Conservation (phyloP, 1,140 invertebrate species). For the Gryllus bimaculatus region DNA sequence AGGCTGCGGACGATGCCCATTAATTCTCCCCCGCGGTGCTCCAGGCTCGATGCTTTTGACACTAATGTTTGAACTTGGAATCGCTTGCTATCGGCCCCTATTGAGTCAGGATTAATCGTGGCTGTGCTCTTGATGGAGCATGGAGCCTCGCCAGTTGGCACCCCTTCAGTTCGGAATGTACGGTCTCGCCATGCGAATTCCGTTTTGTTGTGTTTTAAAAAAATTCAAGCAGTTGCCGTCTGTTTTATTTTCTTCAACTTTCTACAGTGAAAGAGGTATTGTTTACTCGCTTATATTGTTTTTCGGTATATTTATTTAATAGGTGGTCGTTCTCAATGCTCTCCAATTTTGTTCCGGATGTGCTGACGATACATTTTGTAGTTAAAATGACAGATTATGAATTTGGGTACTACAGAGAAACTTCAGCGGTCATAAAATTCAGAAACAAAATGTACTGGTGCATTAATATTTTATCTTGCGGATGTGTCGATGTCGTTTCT, state of each 20-base stretch:
- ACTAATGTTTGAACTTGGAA: slow-evolving; percentile 1
- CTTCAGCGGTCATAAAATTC: too few relatives aligned
- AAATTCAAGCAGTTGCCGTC: too few relatives aligned
- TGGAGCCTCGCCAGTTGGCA: neutral
- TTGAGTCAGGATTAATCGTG: neutral
- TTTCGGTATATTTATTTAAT: too few relatives aligned
- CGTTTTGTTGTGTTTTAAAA: too few relatives aligned
- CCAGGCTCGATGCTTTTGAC: neutral
- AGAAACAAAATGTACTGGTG: neutral
- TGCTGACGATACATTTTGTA: too few relatives aligned
- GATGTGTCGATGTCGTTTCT: neutral
- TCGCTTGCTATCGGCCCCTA: neutral
- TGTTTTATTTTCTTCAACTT: too few relatives aligned
- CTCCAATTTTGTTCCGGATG: too few relatives aligned
- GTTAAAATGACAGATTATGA: too few relatives aligned
- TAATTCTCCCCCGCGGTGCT: neutral
- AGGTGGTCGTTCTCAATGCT: too few relatives aligned
- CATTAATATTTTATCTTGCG: neutral
- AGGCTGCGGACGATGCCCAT: neutral
- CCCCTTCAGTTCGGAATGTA: neutral
- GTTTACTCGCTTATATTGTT: too few relatives aligned
- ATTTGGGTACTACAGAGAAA: too few relatives aligned
- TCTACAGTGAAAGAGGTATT: too few relatives aligned
- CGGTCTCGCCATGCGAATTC: neutral
- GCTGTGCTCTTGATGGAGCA: neutral